These are phyloP conservation scores for Saccopteryx leptura DNA, from an alignment of 2,113 vertebrate genomes.

Conservation along the genomic window DNA sequence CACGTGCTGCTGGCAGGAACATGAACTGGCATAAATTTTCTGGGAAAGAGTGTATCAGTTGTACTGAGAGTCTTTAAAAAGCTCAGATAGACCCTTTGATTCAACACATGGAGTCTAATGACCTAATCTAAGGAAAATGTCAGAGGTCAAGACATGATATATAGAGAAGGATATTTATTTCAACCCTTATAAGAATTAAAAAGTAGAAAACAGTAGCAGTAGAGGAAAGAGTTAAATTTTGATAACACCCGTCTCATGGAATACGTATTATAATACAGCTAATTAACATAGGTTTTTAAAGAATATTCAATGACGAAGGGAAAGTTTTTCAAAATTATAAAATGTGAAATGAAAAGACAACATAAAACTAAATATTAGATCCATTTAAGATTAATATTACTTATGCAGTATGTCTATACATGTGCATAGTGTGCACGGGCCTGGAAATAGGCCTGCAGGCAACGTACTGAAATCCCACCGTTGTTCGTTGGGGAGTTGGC, in stretches of 20 bases:
- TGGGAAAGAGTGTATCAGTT: neutral
- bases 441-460: neutral
- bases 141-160: neutral
- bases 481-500: neutral
- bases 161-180: neutral
- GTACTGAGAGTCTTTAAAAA: neutral
- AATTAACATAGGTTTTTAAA: conserved; percentile 27
- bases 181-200: neutral
- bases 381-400: neutral
- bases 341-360: neutral
- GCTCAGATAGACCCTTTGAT: neutral
- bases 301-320: neutral
- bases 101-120: neutral
- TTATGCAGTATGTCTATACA: neutral
- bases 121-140: neutral
- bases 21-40: neutral
- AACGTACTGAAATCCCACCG: conserved; percentile 1
- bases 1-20: neutral
- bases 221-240: conserved; percentile 6
- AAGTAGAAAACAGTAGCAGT: conserved; percentile 18
- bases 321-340: neutral
- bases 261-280: neutral
- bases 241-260: neutral
- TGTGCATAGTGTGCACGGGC: neutral
- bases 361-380: neutral